A percentile compares a stretch with the other conserved stretches of the same genome.
phyloP scores from a whole-genome alignment of 1,140 invertebrate species.

The Drosophila aff. region DNA sequence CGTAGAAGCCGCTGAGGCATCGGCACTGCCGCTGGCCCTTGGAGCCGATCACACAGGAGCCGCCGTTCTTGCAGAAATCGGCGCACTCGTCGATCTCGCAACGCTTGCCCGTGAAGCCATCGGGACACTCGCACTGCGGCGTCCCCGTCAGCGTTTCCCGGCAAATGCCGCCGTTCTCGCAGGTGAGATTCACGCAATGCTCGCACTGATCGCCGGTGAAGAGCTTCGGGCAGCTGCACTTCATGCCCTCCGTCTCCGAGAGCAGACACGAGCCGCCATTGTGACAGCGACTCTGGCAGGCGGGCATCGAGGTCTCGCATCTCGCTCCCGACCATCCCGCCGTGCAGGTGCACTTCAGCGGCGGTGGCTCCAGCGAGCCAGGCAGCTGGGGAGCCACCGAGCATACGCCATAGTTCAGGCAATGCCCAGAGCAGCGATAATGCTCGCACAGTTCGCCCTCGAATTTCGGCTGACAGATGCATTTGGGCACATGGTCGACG shows the following conservation, averaged over 20 bases:
- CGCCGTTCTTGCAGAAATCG: conserved; percentile 86
- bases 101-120: conserved; percentile 74
- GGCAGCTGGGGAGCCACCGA: conserved; percentile 82
- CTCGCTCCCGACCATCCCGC: conserved; percentile 88
- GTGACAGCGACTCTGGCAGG: conserved; percentile 85
- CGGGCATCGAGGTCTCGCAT: conserved; percentile 87
- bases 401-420: conserved; percentile 88
- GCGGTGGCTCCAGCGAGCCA: conserved; percentile 59
- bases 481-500: conserved; percentile 85
- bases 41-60: conserved; percentile 85
- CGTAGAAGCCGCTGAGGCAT: conserved; percentile 86
- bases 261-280: conserved; percentile 80
- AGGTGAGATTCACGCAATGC: conserved; percentile 79
- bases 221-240: conserved; percentile 75
- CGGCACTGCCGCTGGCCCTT: conserved; percentile 85
- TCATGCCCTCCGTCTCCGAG: conserved; percentile 72
- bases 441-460: conserved; percentile 88
- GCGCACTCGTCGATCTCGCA: conserved; percentile 85
- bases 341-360: conserved; percentile 87
- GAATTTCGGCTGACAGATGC: conserved; percentile 88
- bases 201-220: conserved; percentile 83
- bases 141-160: conserved; percentile 78
- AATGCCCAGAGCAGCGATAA: conserved; percentile 88
- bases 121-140: conserved; percentile 87
- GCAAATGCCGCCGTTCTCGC: conserved; percentile 83